Evolutionary conservation across 2,797 vertebrate genomes (phyloP), one percentile per base, ranked within the genome.

Genomic region (Dryobates pubescens): DNA sequence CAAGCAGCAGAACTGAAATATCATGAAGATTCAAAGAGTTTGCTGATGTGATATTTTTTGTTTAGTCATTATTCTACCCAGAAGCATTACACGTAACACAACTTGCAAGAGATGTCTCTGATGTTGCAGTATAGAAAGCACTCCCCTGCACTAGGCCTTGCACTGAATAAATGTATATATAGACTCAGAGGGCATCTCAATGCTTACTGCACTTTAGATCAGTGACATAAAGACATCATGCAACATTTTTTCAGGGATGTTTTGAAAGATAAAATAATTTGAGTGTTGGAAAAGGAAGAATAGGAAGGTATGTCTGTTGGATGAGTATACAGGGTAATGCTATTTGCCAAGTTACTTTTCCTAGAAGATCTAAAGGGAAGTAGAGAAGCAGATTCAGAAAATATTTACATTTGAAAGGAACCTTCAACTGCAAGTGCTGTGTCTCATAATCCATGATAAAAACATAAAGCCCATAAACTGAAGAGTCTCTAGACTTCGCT

Each of bases 81-180:
- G 69, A 71, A 36, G 22, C 0, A 58, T n/a, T 57, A 45, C 32
- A 51, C 17, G n/a, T 29, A 9, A 4, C 1, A 4, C 24, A 30
- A 22, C 58, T 74, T 75, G 17, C 47, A 85, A 80, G 36, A 32
- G 32, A 29, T 20, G 17, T 10, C 36, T 62, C 56, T 89, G 23
- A 53, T 7, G 13, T 0, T 53, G n/a, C 29, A 72, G 32, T 5
- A 38, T 1, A 17, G 54, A 82, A 87, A 93, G 53, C 53, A 26
- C 17, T 3, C 2, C 6, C 7, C 7, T 20, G 45, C 14, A 27
- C 27, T 43, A 58, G 29, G 41, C 53, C 41, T 67, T 80, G 27
- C 7, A 6, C 2, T 36, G 67, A 27, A 61, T 14, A 68, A 65
- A 65, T 54, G 47, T 12, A 62, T 11, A 30, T 7, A 63, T 24